phyloP scores from a whole-genome alignment of 2,888 invertebrate genomes.

The Ctena decussata region DNA sequence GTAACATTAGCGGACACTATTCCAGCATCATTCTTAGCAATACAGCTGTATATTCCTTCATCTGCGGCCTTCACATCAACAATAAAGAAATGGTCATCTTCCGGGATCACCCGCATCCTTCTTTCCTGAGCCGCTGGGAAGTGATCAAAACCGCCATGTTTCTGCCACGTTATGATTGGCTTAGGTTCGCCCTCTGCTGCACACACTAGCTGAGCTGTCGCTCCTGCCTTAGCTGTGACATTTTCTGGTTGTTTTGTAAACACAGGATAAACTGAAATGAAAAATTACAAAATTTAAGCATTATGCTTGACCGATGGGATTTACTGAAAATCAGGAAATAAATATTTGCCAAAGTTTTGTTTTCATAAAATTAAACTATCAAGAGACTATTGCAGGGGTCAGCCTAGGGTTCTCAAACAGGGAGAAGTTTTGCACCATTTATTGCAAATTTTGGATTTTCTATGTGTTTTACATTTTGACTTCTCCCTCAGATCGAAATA shows the following conservation, averaged over 20 bases:
- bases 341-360: too few relatives aligned
- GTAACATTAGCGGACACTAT: slow-evolving; percentile 95
- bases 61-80: slow-evolving; percentile 96
- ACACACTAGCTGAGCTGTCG: slow-evolving; percentile 95
- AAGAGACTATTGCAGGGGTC: too few relatives aligned
- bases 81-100: slow-evolving; percentile 97
- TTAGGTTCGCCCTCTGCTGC: slow-evolving; percentile 95
- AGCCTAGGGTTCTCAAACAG: too few relatives aligned
- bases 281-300: background rate
- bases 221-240: slow-evolving; percentile 94
- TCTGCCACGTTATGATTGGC: slow-evolving; percentile 89
- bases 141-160: slow-evolving; percentile 87
- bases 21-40: slow-evolving; percentile 96
- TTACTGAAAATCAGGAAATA: too few relatives aligned
- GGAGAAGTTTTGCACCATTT: too few relatives aligned
- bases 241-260: slow-evolving; percentile 95
- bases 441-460: too few relatives aligned
- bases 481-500: too few relatives aligned
- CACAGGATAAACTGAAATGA: slow-evolving; percentile 92
- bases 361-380: too few relatives aligned
- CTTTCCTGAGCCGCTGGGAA: slow-evolving; percentile 98
- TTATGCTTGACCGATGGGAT: too few relatives aligned
- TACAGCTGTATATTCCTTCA: slow-evolving; percentile 97
- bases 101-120: slow-evolving; percentile 96
- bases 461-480: too few relatives aligned